Evolutionary conservation across 2,113 vertebrate genomes (phyloP), one percentile per base, ranked within the genome.

Genomic region (Passer montanus): DNA sequence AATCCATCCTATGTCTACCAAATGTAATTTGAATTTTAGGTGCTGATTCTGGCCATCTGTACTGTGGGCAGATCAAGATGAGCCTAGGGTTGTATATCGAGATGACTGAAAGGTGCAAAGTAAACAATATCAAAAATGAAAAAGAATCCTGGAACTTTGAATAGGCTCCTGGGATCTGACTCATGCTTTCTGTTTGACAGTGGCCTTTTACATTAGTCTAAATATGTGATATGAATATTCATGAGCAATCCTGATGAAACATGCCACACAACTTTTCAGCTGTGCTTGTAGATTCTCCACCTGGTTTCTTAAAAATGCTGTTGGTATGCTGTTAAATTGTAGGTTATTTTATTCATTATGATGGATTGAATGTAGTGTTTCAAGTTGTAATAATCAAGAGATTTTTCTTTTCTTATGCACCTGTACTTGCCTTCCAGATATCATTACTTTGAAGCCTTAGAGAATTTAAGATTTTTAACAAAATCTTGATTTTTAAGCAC

Each of bases 151-250:
- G 74, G 33, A 76, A 84, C 47, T 86, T 74, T 89, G 69, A 94
- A 81, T 84, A 63, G 59, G 66, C 70, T 91, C 62, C 74, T 87
- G 79, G 72, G 85, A 95, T 94, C 92, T 95, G 88, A 97, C 55
- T 91, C 90, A 92, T 84, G 67, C 80, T 94, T 96, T 95, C 74
- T 97, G 44, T 77, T 92, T 97, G 88, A 93, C 74, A 73, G 84
- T 91, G 84, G 50, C 73, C 83, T 94, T 97, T 95, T 91, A 94
- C 7, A 17, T 88, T 90, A 82, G 60, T 89, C 76, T 90, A 73
- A 75, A 79, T 95, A 72, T 92, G 66, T 89, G 35, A 52, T 22
- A 89, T 97, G 87, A 97, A 90, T 96, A 96, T 93, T 92, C 79
- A 94, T 92, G 55, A 92, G n/a, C 39, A 78, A 66, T 88, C 76